A percentile compares a stretch with the other conserved stretches of the same genome.
phyloP scores from a whole-genome alignment of 2,888 invertebrate species.

The Pterostichus niger region DNA sequence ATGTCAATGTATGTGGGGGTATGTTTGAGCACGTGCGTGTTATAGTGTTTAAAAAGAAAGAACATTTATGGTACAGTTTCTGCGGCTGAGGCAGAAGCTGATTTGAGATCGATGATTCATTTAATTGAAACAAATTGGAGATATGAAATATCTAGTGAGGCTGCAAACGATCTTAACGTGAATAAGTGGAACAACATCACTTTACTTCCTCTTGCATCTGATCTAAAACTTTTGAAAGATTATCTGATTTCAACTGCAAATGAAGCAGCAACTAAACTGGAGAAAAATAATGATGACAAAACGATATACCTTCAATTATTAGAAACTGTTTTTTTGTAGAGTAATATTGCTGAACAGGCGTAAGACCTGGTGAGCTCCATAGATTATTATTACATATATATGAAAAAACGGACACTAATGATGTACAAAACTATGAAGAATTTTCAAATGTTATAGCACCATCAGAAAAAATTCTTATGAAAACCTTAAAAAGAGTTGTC shows the following conservation, averaged over 20 bases:
- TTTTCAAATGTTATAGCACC: conserved; percentile 68
- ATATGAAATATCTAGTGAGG: conserved; percentile 64
- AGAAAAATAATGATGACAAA: conserved; percentile 59
- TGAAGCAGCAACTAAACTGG: conserved; percentile 7
- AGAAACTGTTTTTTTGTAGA: conserved; percentile 69
- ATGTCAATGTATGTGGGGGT: too few species aligned
- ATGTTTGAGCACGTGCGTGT: too few species aligned
- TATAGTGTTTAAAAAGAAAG: conserved; percentile 65
- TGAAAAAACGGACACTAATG: conserved; percentile 33
- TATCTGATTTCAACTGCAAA: conserved; percentile 40
- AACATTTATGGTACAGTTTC: conserved; percentile 42
- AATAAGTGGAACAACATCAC: conserved; percentile 69
- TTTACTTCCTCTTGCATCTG: conserved; percentile 59
- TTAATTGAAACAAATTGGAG: conserved; percentile 64
- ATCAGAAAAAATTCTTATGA: conserved; percentile 70
- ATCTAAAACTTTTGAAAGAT: conserved; percentile 60
- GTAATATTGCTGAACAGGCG: conserved; percentile 70
- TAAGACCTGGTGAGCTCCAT: conserved; percentile 70
- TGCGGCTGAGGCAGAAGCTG: conserved; percentile 67
- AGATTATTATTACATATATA: conserved; percentile 68
- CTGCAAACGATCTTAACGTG: conserved; percentile 67
- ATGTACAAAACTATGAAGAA: conserved; percentile 69
- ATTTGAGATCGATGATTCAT: conserved; percentile 68
- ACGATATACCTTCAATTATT: conserved; percentile 63
- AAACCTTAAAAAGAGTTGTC: conserved; percentile 70